Evolutionary conservation across 2,113 vertebrate species (phyloP).

Genomic region (Aphelocoma coerulescens): DNA sequence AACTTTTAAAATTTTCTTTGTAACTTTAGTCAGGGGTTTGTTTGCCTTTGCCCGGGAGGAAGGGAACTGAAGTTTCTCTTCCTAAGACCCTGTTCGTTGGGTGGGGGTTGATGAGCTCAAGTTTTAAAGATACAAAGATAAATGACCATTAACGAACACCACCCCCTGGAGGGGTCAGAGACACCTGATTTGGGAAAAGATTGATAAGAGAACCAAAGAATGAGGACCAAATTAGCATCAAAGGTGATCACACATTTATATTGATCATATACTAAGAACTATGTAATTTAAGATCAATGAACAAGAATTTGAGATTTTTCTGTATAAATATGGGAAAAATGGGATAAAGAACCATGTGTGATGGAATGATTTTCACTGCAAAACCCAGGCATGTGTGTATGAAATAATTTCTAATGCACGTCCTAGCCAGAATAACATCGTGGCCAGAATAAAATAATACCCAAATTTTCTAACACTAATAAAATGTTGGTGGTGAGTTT

Average conservation of each 20-base stretch:
- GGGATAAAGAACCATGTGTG: background rate
- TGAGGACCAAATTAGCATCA: background rate
- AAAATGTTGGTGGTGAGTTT: too few species aligned
- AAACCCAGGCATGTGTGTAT: too few species aligned
- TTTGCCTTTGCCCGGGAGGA: background rate
- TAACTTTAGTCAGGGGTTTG: background rate
- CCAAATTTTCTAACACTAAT: background rate
- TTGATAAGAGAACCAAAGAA: background rate
- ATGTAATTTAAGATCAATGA: background rate
- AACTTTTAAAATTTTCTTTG: background rate
- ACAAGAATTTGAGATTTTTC: background rate
- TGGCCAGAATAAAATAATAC: background rate
- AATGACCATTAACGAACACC: background rate
- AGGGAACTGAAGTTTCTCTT: background rate
- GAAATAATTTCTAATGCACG: background rate
- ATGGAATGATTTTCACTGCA: background rate
- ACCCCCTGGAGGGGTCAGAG: background rate
- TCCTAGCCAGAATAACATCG: background rate
- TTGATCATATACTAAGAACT: background rate
- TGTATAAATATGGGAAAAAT: background rate
- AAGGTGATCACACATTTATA: background rate
- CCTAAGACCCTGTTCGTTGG: rapidly evolving
- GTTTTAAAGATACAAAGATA: background rate
- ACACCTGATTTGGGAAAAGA: background rate
- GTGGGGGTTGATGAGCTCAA: background rate